These are phyloP conservation scores for Amiota minor DNA, from an alignment of 2,888 invertebrate genomes.

Conservation along the genomic window DNA sequence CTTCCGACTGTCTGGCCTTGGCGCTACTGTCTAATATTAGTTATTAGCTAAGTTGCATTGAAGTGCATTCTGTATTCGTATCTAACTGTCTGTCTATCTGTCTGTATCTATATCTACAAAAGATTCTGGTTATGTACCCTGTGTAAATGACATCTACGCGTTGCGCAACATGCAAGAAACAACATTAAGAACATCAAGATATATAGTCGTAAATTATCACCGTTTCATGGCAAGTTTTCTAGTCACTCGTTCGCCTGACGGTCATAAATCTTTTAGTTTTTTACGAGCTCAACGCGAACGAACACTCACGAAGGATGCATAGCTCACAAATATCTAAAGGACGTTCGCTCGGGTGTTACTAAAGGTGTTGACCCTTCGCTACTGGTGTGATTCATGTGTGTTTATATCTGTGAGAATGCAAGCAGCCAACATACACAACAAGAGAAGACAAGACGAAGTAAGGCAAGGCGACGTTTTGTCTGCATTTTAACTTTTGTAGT, in stretches of 20 bases:
- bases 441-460: not conserved
- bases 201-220: slow-evolving; percentile 26
- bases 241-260: slow-evolving; percentile 9
- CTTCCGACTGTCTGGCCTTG: not conserved
- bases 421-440: no score
- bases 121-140: no score
- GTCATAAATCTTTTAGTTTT: slow-evolving; percentile 24
- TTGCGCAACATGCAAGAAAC: slow-evolving; percentile 28
- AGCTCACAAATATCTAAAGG: no score
- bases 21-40: not conserved
- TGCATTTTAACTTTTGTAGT: not conserved
- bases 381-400: slow-evolving; percentile 1
- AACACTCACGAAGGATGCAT: not conserved
- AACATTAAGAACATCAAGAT: slow-evolving; percentile 9
- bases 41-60: slow-evolving; percentile 12
- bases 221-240: slow-evolving; percentile 12
- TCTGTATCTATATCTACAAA: not conserved
- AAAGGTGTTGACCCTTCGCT: slow-evolving; percentile 29
- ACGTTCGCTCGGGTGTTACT: not conserved
- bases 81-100: not conserved
- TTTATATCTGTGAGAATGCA: no score
- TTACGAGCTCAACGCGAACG: slow-evolving; percentile 6
- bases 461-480: slow-evolving; percentile 13
- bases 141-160: slow-evolving; percentile 16
- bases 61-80: not conserved